Base-by-base conservation (phyloP, 2,797 vertebrate species). In the Scarus forsteni region DNA sequence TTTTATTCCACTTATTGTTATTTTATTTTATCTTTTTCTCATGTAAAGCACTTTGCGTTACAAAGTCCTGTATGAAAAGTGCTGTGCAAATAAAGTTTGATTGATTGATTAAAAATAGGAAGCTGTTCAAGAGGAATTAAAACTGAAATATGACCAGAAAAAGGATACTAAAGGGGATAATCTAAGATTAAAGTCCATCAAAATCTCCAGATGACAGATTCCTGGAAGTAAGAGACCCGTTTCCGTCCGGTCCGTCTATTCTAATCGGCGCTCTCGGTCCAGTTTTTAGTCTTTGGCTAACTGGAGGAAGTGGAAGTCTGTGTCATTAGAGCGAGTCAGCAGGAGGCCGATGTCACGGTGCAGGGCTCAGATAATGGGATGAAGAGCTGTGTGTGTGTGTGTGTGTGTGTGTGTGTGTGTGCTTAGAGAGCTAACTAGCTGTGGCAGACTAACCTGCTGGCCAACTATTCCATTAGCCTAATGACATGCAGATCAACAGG, bases 391-490 rank as follows among this genome's bases (percentile, higher is more conserved):
- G 55, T 12, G 42, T 60, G 27, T 56, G 1, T 45, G 35, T 58
- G 52, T 49, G 36, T 54, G 42, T 48, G 55, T 48, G 40, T 27
- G 7, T 65, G 52, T 54, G 51, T 66, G 18, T 53, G 40, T 46
- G n/a, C 39, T 77, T 49, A 55, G 40, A 55, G 56, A 18, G 68
- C 49, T 82, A 86, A 86, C 67, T 80, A 76, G 42, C 59, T 64
- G 52, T 61, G 62, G 77, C 79, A 80, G 74, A 75, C 74, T 77
- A 80, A 82, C 76, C 75, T 81, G 75, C 59, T 69, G 70, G 61
- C 70, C 69, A 81, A 70, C 67, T 77, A 56, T 60, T 53, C 60
- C 18, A 62, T 79, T 70, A 76, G 40, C 69, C 67, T 72, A 66
- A 75, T 79, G 63, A 77, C 59, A 60, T 34, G 18, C 19, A 66